Evolutionary conservation across 2,888 invertebrate genomes (phyloP).

Genomic region (Ophonus ardosiacus): DNA sequence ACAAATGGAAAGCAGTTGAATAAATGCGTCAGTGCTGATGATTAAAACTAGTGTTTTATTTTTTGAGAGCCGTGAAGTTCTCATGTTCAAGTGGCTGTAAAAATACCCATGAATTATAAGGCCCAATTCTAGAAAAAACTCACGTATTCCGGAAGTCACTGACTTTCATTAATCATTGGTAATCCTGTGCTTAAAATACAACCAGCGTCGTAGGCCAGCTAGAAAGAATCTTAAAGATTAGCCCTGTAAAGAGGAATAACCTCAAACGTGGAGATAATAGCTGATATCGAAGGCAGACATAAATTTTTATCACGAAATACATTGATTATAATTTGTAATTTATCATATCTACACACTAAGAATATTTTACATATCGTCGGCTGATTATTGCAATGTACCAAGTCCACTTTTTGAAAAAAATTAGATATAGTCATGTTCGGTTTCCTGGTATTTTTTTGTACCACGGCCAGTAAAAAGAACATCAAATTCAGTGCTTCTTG

Average conservation of each 20-base stretch:
- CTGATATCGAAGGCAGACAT: not conserved
- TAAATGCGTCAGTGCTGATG: constrained; percentile 15
- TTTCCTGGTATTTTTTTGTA: too few species aligned
- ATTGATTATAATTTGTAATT: too few species aligned
- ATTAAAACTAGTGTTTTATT: constrained; percentile 20
- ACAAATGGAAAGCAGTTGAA: not conserved
- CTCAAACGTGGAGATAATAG: not conserved
- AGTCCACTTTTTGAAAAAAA: too few species aligned
- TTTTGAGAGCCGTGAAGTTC: constrained; percentile 18
- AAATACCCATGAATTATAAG: constrained; percentile 60
- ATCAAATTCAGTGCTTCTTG: too few species aligned
- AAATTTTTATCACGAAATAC: too few species aligned
- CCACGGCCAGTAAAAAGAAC: too few species aligned
- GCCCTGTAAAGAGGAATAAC: not conserved
- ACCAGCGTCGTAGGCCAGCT: not conserved
- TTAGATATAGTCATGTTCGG: too few species aligned
- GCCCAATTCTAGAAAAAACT: constrained; percentile 58
- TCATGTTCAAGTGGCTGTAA: constrained; percentile 57
- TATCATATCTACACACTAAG: too few species aligned
- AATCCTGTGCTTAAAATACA: constrained; percentile 50
- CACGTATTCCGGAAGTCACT: constrained; percentile 58
- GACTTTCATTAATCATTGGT: constrained; percentile 60
- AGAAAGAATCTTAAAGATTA: not conserved
- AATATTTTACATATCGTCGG: too few species aligned
- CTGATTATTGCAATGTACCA: too few species aligned